These are phyloP conservation scores for Cydia fagiglandana DNA, from an alignment of 1,140 invertebrate species.

Conservation along the genomic window DNA sequence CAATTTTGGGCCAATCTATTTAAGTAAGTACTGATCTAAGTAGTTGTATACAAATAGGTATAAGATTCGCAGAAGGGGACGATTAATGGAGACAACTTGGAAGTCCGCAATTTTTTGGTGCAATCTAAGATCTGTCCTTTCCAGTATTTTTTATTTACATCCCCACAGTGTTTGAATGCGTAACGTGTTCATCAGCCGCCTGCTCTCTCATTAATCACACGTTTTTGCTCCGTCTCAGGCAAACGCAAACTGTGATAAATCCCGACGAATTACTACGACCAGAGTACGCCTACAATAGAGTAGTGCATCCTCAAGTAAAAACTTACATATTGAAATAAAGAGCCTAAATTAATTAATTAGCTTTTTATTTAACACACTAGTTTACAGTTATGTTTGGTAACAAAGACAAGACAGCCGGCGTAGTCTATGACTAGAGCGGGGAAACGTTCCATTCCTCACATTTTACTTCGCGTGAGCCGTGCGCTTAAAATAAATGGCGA, in stretches of 20 bases:
- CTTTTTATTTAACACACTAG: no score
- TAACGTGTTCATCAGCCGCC: constrained; percentile 42
- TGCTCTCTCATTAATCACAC: constrained; percentile 47
- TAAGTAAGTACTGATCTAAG: no score
- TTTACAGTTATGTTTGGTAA: no score
- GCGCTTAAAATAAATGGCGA: no score
- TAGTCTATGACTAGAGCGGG: no score
- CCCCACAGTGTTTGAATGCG: constrained; percentile 11
- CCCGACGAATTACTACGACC: constrained; percentile 40
- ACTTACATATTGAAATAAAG: no score
- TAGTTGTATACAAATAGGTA: not conserved
- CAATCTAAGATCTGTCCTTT: constrained; percentile 1
- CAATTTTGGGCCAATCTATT: no score
- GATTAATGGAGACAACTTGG: constrained; percentile 29
- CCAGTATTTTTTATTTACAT: constrained; percentile 21
- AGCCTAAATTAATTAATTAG: no score
- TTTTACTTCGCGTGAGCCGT: no score
- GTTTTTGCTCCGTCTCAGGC: constrained; percentile 44
- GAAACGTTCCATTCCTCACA: no score
- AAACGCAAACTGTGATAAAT: constrained; percentile 38
- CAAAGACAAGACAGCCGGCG: no score
- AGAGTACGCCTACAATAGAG: not conserved
- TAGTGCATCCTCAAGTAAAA: not conserved
- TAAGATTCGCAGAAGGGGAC: not conserved
- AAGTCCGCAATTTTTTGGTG: not conserved